Conservation (phyloP, 2,797 vertebrate species). For the Sebastes vulpes region DNA sequence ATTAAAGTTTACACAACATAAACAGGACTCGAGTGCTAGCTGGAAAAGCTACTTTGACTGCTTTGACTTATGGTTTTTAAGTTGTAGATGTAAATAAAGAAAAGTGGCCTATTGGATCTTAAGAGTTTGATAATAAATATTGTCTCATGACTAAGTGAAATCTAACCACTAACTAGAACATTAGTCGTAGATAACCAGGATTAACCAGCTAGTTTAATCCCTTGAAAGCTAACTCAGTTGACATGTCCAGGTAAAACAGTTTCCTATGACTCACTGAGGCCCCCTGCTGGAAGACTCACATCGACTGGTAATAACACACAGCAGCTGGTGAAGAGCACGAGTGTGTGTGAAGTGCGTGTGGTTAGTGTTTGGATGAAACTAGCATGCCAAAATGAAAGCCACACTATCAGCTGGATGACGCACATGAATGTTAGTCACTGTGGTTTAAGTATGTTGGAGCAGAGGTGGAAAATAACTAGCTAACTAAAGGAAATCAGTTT, state of each 20-base stretch:
- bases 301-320: constrained; percentile 63
- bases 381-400: not conserved
- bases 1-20: not conserved
- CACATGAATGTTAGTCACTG: constrained; percentile 5
- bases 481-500: not conserved
- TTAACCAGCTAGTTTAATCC: constrained; percentile 29
- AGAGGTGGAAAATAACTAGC: constrained; percentile 28
- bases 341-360: constrained; percentile 3
- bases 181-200: constrained; percentile 12
- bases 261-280: constrained; percentile 82
- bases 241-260: constrained; percentile 81
- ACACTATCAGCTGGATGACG: not conserved
- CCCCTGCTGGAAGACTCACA: constrained; percentile 72
- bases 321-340: constrained; percentile 12
- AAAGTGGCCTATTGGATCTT: constrained; percentile 46
- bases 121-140: not conserved
- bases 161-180: constrained; percentile 56
- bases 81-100: not conserved
- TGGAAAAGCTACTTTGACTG: not conserved
- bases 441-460: not conserved
- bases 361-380: not conserved
- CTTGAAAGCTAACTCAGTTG: constrained; percentile 51
- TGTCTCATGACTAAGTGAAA: not conserved
- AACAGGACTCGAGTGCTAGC: not conserved
- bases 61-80: not conserved